A percentile compares a stretch with the other conserved stretches of the same genome.
phyloP scores from a whole-genome alignment of 2,797 vertebrate species.

The Tokudaia tokunoshimensis region DNA sequence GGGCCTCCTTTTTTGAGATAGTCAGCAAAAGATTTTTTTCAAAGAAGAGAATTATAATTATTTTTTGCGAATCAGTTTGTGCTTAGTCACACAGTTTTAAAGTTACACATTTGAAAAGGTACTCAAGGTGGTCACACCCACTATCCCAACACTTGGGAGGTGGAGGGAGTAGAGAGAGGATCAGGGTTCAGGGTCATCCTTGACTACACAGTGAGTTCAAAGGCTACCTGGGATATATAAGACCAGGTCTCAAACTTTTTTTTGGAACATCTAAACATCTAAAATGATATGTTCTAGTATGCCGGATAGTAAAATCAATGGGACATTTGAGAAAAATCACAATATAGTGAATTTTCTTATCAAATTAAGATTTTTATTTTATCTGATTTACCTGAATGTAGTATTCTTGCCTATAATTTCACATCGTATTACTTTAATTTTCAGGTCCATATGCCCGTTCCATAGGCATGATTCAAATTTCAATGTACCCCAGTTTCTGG shows the following conservation, averaged over 20 bases:
- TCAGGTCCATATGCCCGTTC: neutral
- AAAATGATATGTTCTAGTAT: conserved; percentile 55
- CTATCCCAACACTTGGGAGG: neutral
- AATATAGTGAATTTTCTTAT: conserved; percentile 46
- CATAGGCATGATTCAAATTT: neutral
- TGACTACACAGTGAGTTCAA: neutral
- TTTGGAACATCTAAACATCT: neutral
- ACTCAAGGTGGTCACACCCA: neutral
- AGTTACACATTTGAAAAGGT: neutral
- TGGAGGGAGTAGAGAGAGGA: too few relatives aligned
- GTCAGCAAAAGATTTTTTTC: neutral
- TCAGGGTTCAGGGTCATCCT: neutral
- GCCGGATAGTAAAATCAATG: conserved; percentile 48
- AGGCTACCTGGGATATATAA: neutral
- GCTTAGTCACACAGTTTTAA: conserved; percentile 29
- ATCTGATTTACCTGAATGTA: conserved; percentile 40
- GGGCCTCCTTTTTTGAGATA: conserved; percentile 26
- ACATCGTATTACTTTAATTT: conserved; percentile 51
- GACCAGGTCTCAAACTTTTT: neutral
- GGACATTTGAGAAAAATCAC: conserved; percentile 58
- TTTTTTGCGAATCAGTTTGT: conserved; percentile 48
- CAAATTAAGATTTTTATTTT: conserved; percentile 45
- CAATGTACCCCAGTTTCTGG: neutral
- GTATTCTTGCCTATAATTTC: conserved; percentile 48
- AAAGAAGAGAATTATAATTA: conserved; percentile 33